These are phyloP conservation scores for Drosophila pegasa DNA, from an alignment of 2,888 invertebrate genomes.

Conservation along the genomic window DNA sequence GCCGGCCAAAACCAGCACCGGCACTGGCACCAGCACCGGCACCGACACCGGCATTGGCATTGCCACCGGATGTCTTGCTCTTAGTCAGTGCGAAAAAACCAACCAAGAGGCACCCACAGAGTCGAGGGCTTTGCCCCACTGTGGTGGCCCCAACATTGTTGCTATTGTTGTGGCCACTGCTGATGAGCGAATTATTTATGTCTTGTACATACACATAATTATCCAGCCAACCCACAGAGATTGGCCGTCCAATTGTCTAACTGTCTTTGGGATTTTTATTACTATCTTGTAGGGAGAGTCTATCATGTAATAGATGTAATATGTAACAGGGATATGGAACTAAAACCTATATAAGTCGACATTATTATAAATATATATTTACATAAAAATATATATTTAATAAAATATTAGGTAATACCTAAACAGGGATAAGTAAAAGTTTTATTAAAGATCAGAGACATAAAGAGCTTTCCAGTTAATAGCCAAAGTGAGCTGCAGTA, in stretches of 20 bases:
- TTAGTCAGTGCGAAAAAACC: constrained; percentile 32
- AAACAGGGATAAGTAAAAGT: too few species aligned
- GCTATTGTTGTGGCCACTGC: constrained; percentile 42
- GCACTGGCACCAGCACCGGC: constrained; percentile 50
- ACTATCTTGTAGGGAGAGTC: constrained; percentile 11
- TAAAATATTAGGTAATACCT: too few species aligned
- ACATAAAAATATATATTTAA: too few species aligned
- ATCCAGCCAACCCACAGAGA: constrained; percentile 53
- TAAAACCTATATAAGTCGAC: not conserved
- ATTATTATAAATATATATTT: too few species aligned
- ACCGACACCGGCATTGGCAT: constrained; percentile 28
- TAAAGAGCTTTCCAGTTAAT: too few species aligned
- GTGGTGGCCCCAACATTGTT: constrained; percentile 9
- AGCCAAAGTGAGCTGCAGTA: too few species aligned
- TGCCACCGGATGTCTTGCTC: constrained; percentile 72
- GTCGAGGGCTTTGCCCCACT: constrained; percentile 14
- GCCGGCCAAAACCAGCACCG: constrained; percentile 35
- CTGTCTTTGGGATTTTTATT: constrained; percentile 22
- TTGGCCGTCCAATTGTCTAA: constrained; percentile 38
- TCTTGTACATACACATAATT: constrained; percentile 77
- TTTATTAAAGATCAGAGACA: too few species aligned
- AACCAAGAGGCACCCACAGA: constrained; percentile 46
- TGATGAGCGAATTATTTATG: constrained; percentile 75
- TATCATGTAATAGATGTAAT: not conserved
- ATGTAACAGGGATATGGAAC: not conserved